These are phyloP conservation scores for Rhizomys pruinosus DNA, from an alignment of 2,113 vertebrate species.

Conservation along the genomic window DNA sequence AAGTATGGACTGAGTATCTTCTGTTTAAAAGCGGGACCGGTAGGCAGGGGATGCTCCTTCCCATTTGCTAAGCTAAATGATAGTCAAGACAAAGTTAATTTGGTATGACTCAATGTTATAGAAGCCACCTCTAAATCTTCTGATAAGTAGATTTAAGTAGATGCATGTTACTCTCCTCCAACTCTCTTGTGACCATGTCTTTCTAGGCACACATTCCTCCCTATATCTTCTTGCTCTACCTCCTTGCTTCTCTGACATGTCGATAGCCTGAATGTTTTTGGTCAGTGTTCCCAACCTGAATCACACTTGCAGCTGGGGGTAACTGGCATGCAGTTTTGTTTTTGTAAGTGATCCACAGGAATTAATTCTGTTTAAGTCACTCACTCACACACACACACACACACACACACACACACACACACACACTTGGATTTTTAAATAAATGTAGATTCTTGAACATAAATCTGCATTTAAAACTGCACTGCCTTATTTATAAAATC, in stretches of 20 bases:
- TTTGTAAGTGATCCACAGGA: constrained; percentile 5
- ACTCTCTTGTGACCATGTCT: background rate
- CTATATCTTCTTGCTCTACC: background rate
- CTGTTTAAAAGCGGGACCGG: background rate
- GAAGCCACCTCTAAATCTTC: background rate
- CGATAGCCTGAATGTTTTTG: background rate
- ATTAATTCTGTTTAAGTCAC: constrained; percentile 35
- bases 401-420: too few species aligned
- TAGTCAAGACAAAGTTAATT: constrained; percentile 8
- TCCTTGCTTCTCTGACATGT: background rate
- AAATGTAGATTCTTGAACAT: background rate
- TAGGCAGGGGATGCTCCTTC: background rate
- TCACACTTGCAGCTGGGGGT: background rate
- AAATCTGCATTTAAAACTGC: constrained; percentile 51
- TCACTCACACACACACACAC: background rate
- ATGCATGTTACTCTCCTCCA: background rate
- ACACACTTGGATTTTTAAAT: background rate
- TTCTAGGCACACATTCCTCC: background rate
- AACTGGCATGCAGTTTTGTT: background rate
- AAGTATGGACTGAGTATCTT: background rate
- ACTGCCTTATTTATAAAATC: constrained; percentile 3
- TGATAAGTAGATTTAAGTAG: background rate
- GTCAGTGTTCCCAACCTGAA: background rate
- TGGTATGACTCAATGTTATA: background rate
- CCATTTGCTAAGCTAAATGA: background rate